Evolutionary conservation across 2,797 vertebrate genomes (phyloP).

Genomic region (Ctenopoma multispine): DNA sequence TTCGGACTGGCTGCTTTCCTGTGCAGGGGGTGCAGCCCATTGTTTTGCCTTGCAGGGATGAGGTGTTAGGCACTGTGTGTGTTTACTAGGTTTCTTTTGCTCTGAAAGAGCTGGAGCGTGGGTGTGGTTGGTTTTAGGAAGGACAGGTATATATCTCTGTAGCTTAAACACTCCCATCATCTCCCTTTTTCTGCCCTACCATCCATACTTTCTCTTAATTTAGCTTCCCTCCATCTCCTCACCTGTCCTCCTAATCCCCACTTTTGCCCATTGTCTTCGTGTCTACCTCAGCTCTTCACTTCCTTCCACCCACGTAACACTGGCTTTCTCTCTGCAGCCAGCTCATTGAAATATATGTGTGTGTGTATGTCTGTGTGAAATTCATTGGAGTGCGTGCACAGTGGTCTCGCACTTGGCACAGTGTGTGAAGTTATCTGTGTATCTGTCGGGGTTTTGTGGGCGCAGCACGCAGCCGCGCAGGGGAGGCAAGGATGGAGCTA

Average conservation of each 20-base stretch:
- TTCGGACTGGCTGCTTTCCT: slow-evolving; percentile 58
- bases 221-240: slow-evolving; percentile 21
- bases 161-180: not conserved
- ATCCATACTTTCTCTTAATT: slow-evolving; percentile 1
- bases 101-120: not conserved
- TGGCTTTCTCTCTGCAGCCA: slow-evolving; percentile 16
- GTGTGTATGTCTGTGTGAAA: slow-evolving; percentile 37
- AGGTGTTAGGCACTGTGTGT: slow-evolving; percentile 20
- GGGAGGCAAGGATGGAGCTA: slow-evolving; percentile 21
- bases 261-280: not conserved
- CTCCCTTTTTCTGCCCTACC: slow-evolving; percentile 11
- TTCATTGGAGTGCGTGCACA: slow-evolving; percentile 22
- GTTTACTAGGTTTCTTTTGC: slow-evolving; percentile 32
- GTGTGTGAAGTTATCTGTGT: slow-evolving; percentile 37
- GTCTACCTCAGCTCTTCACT: slow-evolving; percentile 32
- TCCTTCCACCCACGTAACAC: slow-evolving; percentile 42
- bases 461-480: slow-evolving; percentile 9
- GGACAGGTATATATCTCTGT: slow-evolving; percentile 22
- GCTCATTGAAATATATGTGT: slow-evolving; percentile 27
- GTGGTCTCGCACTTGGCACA: slow-evolving; percentile 20
- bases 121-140: slow-evolving; percentile 22
- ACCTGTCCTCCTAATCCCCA: slow-evolving; percentile 40
- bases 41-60: slow-evolving; percentile 46
- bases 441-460: slow-evolving; percentile 49
- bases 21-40: slow-evolving; percentile 49